Conservation (phyloP, 2,797 vertebrate species). For the Fringilla coelebs region DNA sequence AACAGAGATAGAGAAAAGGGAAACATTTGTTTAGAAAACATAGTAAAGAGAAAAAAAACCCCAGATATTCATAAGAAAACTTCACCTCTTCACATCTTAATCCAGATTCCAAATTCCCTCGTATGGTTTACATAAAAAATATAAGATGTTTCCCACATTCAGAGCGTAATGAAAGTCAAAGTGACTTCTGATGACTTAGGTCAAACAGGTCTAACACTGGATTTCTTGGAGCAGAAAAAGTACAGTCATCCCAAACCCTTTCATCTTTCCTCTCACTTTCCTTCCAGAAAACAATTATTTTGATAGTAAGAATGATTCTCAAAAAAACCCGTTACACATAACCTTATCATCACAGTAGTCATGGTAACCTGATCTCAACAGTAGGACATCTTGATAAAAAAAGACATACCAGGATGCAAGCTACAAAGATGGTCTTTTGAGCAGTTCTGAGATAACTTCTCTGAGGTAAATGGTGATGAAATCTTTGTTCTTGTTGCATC, state of each 20-base stretch:
- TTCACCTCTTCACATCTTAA: not conserved
- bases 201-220: not conserved
- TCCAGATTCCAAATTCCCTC: not conserved
- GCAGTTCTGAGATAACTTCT: not conserved
- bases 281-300: slow-evolving; percentile 20
- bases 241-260: not conserved
- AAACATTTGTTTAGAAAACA: not conserved
- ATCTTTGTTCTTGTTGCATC: not conserved
- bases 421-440: not conserved
- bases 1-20: not conserved
- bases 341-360: slow-evolving; percentile 21
- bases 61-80: not conserved
- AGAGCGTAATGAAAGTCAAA: not conserved
- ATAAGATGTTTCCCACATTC: not conserved
- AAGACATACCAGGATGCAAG: not conserved
- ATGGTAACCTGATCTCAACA: slow-evolving; percentile 37
- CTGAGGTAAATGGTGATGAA: slow-evolving; percentile 2
- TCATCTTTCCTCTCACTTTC: not conserved
- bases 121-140: not conserved
- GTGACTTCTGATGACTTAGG: not conserved
- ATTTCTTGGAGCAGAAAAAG: not conserved
- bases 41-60: not conserved
- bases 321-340: not conserved
- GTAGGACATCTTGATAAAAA: slow-evolving; percentile 2
- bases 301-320: not conserved